Evolutionary conservation across 1,140 invertebrate genomes (phyloP).

Genomic region (Oscheius sp.): DNA sequence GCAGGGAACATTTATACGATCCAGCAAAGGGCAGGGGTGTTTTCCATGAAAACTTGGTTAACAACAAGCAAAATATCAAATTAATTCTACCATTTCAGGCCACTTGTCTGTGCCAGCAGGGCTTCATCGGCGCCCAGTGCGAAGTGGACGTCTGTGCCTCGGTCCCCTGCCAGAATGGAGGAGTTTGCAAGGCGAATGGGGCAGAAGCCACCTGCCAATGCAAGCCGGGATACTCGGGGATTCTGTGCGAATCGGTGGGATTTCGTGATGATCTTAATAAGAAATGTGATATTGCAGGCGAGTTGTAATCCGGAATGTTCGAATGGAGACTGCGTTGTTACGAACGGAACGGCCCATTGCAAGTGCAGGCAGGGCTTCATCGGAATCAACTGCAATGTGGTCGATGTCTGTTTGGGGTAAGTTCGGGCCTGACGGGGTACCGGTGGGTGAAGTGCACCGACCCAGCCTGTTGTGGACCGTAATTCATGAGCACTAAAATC

Average conservation of each 20-base stretch:
- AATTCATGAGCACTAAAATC: background rate
- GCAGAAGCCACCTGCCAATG: conserved; percentile 38
- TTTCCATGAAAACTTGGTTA: too few relatives aligned
- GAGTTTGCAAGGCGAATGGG: conserved; percentile 26
- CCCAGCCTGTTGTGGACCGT: too few relatives aligned
- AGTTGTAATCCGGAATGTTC: conserved; percentile 36
- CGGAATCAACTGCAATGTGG: conserved; percentile 46
- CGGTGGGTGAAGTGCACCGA: conserved; percentile 2
- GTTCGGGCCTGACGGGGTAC: conserved; percentile 4
- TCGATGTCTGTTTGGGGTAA: conserved; percentile 44
- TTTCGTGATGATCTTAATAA: too few relatives aligned
- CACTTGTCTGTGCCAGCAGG: conserved; percentile 40
- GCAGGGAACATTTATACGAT: background rate
- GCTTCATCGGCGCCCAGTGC: conserved; percentile 45
- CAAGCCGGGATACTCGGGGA: conserved; percentile 37
- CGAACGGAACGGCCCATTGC: conserved; percentile 33
- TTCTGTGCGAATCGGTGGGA: conserved; percentile 30
- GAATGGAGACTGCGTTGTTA: conserved; percentile 37
- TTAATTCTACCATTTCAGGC: conserved; percentile 35
- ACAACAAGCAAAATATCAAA: too few relatives aligned
- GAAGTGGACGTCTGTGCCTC: conserved; percentile 36
- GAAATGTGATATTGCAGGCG: too few relatives aligned
- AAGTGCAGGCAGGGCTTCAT: conserved; percentile 43
- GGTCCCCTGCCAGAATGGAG: conserved; percentile 39
- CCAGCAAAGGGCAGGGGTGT: background rate